Base-by-base conservation (phyloP, 2,888 invertebrate species). In the Caenorhabditis sp. region DNA sequence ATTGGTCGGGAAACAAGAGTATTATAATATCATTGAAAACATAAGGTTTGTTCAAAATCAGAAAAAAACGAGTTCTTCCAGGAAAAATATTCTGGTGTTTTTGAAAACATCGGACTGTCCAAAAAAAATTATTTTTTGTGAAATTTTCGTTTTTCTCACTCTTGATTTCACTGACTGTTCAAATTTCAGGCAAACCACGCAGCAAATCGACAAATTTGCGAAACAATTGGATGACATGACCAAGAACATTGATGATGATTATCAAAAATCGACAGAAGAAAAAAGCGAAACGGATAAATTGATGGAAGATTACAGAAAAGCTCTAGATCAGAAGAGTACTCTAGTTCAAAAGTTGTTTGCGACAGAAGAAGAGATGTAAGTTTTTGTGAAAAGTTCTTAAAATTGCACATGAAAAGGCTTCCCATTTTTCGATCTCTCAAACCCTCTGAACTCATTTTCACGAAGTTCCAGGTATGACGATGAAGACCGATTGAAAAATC, bases 21-120 rank as follows among this genome's bases (percentile, higher is more conserved):
- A 81, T 70, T 81, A 76, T 65, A 81, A 81, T 55, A 77, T 77
- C 64, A 79, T 81, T 31, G 80, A 80, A 62, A 77, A 77, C 10
- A 74, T 81, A 31, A 43, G 73, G 65, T 64, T 14, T 12, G 24
- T 43, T 10, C 14, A 14, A 43, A 43, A 17, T 43, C 14, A 12
- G 36, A 36, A 36, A 26, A 23, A 12, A 8, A 12, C 31, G 14
- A n/a, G 31, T 57, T n/a, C 14, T 24, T n/a, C 17, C 26, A 57
- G 14, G 21, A 57, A 24, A 23, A 36, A 36, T 8, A 36, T 36
- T 36, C 36, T 36, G 36, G 5, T 36, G 12, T 8, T 36, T 36
- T 8, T 36, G 36, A 12, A 36, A 36, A 36, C 36, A 5, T 8
- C 36, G 36, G 12, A 8, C 12, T 36, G 12, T 27, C 23, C 4